phyloP scores from a whole-genome alignment of 2,113 vertebrate genomes.

The Tragelaphus strepsiceros region DNA sequence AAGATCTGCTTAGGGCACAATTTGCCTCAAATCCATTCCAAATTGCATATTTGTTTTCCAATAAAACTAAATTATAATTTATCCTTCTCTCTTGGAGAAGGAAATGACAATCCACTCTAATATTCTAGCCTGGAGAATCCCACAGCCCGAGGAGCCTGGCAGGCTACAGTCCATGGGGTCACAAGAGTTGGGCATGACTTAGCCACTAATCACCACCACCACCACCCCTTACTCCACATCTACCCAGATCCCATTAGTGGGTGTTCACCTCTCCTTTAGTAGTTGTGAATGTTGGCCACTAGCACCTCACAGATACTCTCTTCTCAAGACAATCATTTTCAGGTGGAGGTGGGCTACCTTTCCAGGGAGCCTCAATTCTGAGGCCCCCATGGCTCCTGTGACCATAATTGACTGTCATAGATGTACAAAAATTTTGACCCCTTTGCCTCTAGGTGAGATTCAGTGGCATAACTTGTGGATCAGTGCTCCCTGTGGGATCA shows the following conservation, averaged over 20 bases:
- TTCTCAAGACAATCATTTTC: background rate
- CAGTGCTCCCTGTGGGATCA: background rate
- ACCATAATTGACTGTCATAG: accelerated
- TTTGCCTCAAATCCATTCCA: constrained; percentile 98
- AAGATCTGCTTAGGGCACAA: constrained; percentile 88
- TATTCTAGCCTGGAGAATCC: background rate
- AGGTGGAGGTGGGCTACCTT: background rate
- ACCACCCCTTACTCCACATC: background rate
- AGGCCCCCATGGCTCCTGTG: no score
- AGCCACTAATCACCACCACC: background rate
- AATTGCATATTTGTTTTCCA: constrained; percentile 99
- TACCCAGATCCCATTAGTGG: background rate
- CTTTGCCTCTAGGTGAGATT: no score
- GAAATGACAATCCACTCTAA: background rate
- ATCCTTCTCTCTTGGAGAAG: constrained; percentile 62
- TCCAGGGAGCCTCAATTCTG: background rate
- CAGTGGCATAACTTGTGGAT: background rate
- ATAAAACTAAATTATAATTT: constrained; percentile 96
- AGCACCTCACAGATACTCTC: background rate
- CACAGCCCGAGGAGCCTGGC: background rate
- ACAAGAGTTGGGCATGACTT: background rate
- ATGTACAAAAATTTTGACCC: accelerated
- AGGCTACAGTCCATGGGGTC: background rate
- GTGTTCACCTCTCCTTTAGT: background rate
- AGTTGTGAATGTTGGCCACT: background rate